Evolutionary conservation across 2,113 vertebrate genomes (phyloP), one percentile per base, ranked within the genome.

Genomic region (Arenaria interpres): DNA sequence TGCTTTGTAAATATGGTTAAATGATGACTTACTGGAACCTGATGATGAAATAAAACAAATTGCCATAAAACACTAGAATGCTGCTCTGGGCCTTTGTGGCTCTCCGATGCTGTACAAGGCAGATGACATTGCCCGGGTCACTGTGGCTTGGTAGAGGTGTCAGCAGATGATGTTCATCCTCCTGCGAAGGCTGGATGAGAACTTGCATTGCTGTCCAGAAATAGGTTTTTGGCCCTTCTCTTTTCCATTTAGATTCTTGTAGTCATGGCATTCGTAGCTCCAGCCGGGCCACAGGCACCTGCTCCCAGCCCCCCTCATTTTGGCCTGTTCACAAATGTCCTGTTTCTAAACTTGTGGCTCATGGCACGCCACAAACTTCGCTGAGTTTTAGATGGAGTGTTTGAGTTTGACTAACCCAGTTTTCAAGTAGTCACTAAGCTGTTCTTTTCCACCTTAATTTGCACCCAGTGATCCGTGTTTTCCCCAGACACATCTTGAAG

Each of bases 391-490:
- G 63, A 63, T 2, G 5, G 51, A 90, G n/a, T 37, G 4, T 50
- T 88, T 50, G 67, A 80, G 53, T 90, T 57, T 76, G 80, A 84
- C 73, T 85, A 85, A 56, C 64, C 39, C n/a, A 69, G 2, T 85
- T 93, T 43, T 73, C 86, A 72, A 8, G n/a, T 9, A 51, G 82
- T 60, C 73, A 50, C 28, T 89, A 64, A 72, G 23, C 50, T 72
- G 23, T 93, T 94, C 73, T 96, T 82, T 89, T 79, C 86, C 89
- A 88, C 69, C 72, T 81, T 41, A 33, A 63, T 72, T 32, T 92
- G 37, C 54, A 35, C 43, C 19, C n/a, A 28, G n/a, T 13, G 43
- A 53, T 82, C 76, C 7, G 30, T 90, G 72, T 86, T 96, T 96
- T 97, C 84, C 90, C 82, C 92, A 89, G 86, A 41, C n/a, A 35